Conservation (phyloP, 2,888 invertebrate species). For the Nomada hirtipes region DNA sequence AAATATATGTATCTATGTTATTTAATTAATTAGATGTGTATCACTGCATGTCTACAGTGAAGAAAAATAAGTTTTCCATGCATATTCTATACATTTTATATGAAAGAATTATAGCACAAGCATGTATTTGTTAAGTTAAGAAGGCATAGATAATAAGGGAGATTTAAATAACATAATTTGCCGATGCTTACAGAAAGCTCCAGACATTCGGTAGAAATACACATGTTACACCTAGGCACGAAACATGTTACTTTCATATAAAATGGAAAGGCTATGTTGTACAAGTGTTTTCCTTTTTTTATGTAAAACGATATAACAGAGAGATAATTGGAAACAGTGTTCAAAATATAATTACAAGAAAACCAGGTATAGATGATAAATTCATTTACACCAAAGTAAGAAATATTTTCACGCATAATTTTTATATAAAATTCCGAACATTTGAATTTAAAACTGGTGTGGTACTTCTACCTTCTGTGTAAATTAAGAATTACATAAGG, state of each 20-base stretch:
- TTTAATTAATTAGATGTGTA: constrained; percentile 38
- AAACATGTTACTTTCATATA: constrained; percentile 53
- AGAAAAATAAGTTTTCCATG: constrained; percentile 66
- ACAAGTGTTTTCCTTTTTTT: constrained; percentile 53
- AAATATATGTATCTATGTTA: constrained; percentile 2
- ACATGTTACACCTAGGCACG: constrained; percentile 14
- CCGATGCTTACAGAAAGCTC: constrained; percentile 31
- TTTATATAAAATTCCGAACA: constrained; percentile 52
- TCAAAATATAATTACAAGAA: constrained; percentile 50
- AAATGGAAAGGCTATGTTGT: constrained; percentile 62
- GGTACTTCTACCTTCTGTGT: constrained; percentile 79
- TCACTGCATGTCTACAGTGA: constrained; percentile 52
- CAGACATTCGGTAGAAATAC: constrained; percentile 16
- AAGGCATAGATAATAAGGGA: constrained; percentile 24
- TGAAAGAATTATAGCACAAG: constrained; percentile 59
- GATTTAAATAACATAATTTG: constrained; percentile 5
- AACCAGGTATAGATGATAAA: constrained; percentile 56
- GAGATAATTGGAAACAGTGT: constrained; percentile 42
- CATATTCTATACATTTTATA: constrained; percentile 67
- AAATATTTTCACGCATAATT: constrained; percentile 45
- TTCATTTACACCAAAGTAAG: constrained; percentile 48
- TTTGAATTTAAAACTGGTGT: constrained; percentile 39
- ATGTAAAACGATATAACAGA: constrained; percentile 48
- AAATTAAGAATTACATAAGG: constrained; percentile 83
- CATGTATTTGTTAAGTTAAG: constrained; percentile 24